A percentile compares a stretch with the other conserved stretches of the same genome.
phyloP scores from a whole-genome alignment of 2,113 vertebrate species.

The Lasiurus cinereus region DNA sequence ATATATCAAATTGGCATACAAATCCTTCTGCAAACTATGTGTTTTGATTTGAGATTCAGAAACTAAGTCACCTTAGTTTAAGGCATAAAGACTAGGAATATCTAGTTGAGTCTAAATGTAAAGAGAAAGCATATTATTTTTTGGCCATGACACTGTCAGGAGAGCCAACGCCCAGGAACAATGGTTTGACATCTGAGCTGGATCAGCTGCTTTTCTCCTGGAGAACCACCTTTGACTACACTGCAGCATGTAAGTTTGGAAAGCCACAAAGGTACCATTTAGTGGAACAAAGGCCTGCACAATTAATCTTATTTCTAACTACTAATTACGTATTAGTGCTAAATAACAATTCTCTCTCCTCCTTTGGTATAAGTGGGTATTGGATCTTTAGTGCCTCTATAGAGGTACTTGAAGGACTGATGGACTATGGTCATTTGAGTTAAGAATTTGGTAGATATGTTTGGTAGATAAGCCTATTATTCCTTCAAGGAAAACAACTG shows the following conservation, averaged over 20 bases:
- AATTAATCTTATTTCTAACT: constrained; percentile 67
- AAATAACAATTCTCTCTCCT: constrained; percentile 52
- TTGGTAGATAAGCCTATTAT: not conserved
- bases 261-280: constrained; percentile 67
- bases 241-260: not conserved
- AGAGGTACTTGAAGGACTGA: not conserved
- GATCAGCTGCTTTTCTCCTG: not conserved
- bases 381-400: not conserved
- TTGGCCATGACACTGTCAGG: not conserved
- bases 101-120: not conserved
- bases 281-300: constrained; percentile 58
- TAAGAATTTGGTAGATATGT: not conserved
- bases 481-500: not conserved
- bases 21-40: not conserved
- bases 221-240: not conserved
- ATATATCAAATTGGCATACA: not conserved
- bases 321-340: constrained; percentile 70
- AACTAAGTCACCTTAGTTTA: not conserved
- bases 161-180: not conserved
- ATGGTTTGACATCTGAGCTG: not conserved
- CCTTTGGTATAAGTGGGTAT: not conserved
- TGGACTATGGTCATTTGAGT: not conserved
- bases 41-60: not conserved
- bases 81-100: not conserved
- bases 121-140: constrained; percentile 2